These are phyloP conservation scores for Philaenus spumarius DNA, from an alignment of 1,140 invertebrate genomes.

Conservation along the genomic window DNA sequence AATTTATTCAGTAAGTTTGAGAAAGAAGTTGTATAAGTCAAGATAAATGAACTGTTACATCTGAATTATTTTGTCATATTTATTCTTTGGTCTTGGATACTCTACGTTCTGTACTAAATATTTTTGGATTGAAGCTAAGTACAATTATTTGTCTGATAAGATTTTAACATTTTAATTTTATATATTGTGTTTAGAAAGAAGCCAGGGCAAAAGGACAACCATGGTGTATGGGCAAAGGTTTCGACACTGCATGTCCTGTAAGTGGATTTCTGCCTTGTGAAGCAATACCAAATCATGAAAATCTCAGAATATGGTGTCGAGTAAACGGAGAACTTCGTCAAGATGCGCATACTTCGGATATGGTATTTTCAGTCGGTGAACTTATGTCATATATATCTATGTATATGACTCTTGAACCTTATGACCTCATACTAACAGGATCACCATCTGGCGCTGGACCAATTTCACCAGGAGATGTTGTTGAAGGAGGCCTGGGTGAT, in stretches of 20 bases:
- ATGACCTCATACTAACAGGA: constrained; percentile 72
- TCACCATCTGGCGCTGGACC: constrained; percentile 64
- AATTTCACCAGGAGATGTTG: constrained; percentile 58
- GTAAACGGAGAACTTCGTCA: constrained; percentile 53
- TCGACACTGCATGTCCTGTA: constrained; percentile 74
- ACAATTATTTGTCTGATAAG: too few species aligned
- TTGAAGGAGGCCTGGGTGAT: constrained; percentile 57
- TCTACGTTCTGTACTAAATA: too few species aligned
- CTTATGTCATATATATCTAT: constrained; percentile 60
- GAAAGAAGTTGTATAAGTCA: too few species aligned
- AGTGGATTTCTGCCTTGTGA: constrained; percentile 56
- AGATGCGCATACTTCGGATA: constrained; percentile 56
- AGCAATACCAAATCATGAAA: constrained; percentile 54
- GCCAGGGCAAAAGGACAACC: constrained; percentile 59
- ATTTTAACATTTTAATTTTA: too few species aligned
- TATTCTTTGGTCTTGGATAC: too few species aligned
- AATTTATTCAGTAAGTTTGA: too few species aligned
- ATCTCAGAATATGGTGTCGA: constrained; percentile 54
- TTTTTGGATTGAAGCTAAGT: too few species aligned
- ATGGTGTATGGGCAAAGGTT: constrained; percentile 74
- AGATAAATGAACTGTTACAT: too few species aligned
- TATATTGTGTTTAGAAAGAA: constrained; percentile 46
- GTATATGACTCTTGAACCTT: constrained; percentile 65
- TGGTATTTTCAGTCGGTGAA: constrained; percentile 60
- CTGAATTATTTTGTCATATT: too few species aligned